Percentiles rank a stretch among this genome's conserved stretches.
phyloP scores from a whole-genome alignment of 2,888 invertebrate species.

The Erebia ligea region DNA sequence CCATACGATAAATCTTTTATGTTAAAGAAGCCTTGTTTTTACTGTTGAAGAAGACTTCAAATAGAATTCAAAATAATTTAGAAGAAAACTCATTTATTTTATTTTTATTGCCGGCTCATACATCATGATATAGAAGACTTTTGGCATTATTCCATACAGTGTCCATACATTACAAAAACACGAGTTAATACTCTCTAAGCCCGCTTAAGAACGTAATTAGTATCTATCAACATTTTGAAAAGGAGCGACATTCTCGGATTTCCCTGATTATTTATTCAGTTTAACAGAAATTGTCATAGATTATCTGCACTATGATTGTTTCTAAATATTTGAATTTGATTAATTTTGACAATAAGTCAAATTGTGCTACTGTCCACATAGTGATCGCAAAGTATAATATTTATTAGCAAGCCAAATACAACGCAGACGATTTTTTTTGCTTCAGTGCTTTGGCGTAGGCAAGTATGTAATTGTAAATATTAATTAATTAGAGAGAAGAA shows the following conservation, averaged over 20 bases:
- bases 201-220: conserved; percentile 27
- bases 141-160: conserved; percentile 27
- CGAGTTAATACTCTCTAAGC: conserved; percentile 22
- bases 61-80: no score
- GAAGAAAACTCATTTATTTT: neutral
- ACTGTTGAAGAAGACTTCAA: no score
- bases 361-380: conserved; percentile 1
- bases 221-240: conserved; percentile 24
- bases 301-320: conserved; percentile 23
- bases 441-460: neutral
- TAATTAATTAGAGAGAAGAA: no score
- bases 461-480: neutral
- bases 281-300: conserved; percentile 18
- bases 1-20: no score
- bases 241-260: conserved; percentile 23
- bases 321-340: conserved; percentile 13
- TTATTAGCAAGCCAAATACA: neutral
- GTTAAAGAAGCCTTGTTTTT: no score
- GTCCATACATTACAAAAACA: conserved; percentile 25
- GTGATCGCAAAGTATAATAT: neutral
- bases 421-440: neutral
- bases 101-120: neutral
- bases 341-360: conserved; percentile 1
- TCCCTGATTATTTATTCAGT: conserved; percentile 27
- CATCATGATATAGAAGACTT: conserved; percentile 15